Conservation (phyloP, 2,888 invertebrate species). For the Andrena fulva region DNA sequence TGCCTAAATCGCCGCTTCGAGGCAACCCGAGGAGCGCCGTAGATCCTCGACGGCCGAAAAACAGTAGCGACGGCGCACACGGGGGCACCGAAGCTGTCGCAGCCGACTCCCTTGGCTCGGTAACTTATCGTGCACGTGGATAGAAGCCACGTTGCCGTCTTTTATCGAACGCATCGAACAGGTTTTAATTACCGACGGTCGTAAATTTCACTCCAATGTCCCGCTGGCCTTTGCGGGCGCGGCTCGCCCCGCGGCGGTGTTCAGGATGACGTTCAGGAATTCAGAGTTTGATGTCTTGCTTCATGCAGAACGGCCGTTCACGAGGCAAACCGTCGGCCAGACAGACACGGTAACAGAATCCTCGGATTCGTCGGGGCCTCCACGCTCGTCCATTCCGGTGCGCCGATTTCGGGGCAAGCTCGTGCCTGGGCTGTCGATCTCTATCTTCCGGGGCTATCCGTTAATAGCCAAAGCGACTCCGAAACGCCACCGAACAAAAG, state of each 20-base stretch:
- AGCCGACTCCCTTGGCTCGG: background rate
- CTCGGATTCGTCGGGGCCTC: background rate
- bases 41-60: slow-evolving; percentile 15
- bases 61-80: slow-evolving; percentile 32
- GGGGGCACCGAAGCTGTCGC: background rate
- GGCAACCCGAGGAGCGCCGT: slow-evolving; percentile 8
- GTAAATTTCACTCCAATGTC: slow-evolving; percentile 34
- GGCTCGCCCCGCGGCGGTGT: background rate
- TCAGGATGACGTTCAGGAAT: slow-evolving; percentile 11
- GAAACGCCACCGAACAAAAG: background rate
- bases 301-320: background rate
- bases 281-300: slow-evolving; percentile 16
- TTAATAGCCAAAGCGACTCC: background rate
- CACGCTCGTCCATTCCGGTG: background rate
- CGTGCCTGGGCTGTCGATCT: background rate
- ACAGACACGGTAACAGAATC: background rate
- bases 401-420: background rate
- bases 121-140: slow-evolving; percentile 10
- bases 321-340: background rate
- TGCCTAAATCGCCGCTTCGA: slow-evolving; percentile 37
- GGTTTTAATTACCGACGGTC: slow-evolving; percentile 34
- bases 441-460: background rate
- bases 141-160: slow-evolving; percentile 11
- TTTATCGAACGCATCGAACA: slow-evolving; percentile 44
- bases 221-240: slow-evolving; percentile 11